Evolutionary conservation across 2,797 vertebrate genomes (phyloP), one percentile per base, ranked within the genome.

Genomic region (Pangasius mekongensis): DNA sequence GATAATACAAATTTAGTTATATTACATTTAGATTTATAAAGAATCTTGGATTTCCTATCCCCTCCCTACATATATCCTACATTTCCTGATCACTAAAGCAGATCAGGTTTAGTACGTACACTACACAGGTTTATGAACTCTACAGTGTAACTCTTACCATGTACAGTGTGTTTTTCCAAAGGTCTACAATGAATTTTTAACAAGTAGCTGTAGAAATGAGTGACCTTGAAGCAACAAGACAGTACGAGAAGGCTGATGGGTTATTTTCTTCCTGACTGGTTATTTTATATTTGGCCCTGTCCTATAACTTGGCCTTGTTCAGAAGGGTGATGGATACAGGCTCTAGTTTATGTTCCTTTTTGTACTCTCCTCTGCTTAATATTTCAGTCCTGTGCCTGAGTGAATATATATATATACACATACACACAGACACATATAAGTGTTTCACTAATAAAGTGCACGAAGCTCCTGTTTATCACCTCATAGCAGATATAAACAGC

Each of bases 191-290:
- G n/a, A 80, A 56, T 33, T 56, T 54, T 56, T 56, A 80, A 56
- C 52, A 80, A 80, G 47, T 77, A 56, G 16, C 9, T 11, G 33
- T 33, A 60, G 54, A 81, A n/a, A 4, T 58, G 30, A 58, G 20
- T 60, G 78, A 81, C 9, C 30, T 58, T 39, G 78, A 10, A 9
- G 52, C 30, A 39, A 58, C 20, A 58, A 81, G 7, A 36, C 30
- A 60, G 78, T 24, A 36, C 33, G 9, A 36, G 18, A 56, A 22
- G 18, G 52, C 30, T 80, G 77, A 56, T 56, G 52, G 76, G 49
- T 54, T 56, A 54, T 54, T 78, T 78, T 78, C 73, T 30, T 78
- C 76, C 22, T 56, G 52, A n/a, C 49, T 78, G 78, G 30, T 60
- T 81, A 24, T 81, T 60, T 58, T 60, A 39, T 54, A 7, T 22